A percentile compares a stretch with the other conserved stretches of the same genome.
Conservation (phyloP, 2,888 invertebrate species). For the Harpalus rubripes region DNA sequence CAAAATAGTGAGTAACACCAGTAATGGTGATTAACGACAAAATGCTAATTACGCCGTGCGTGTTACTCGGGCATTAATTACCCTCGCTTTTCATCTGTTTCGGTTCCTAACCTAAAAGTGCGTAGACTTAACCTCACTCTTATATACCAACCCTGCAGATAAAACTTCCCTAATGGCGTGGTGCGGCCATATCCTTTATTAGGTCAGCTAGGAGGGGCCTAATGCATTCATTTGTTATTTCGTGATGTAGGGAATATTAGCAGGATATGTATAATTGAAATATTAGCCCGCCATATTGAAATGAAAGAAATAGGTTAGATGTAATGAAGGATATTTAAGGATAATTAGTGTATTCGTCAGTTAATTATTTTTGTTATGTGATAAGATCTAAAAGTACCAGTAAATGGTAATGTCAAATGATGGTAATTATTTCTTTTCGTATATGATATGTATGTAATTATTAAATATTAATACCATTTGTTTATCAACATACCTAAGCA, state of each 20-base stretch:
- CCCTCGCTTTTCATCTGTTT: slow-evolving; percentile 21
- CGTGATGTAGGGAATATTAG: slow-evolving; percentile 43
- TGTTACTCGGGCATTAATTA: slow-evolving; percentile 56
- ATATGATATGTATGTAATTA: background rate
- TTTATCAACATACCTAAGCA: background rate
- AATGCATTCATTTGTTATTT: slow-evolving; percentile 55
- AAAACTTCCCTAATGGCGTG: slow-evolving; percentile 46
- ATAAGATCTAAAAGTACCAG: background rate
- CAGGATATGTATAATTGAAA: slow-evolving; percentile 57
- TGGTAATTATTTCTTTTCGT: background rate
- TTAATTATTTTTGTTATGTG: background rate
- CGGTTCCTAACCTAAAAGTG: slow-evolving; percentile 32
- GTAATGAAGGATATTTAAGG: background rate
- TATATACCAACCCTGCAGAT: slow-evolving; percentile 33
- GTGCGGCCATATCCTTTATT: slow-evolving; percentile 57
- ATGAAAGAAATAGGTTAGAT: slow-evolving; percentile 14
- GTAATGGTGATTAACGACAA: slow-evolving; percentile 60
- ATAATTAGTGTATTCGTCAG: slow-evolving; percentile 10
- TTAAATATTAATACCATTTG: background rate
- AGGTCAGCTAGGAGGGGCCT: slow-evolving; percentile 56
- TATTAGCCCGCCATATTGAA: slow-evolving; percentile 48
- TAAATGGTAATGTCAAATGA: slow-evolving; percentile 1
- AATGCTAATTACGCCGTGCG: slow-evolving; percentile 55
- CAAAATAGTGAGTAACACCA: background rate
- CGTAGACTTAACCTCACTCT: slow-evolving; percentile 17